Percentiles rank a stretch among this genome's conserved stretches.
Evolutionary conservation across 2,888 invertebrate species (phyloP).

Genomic region (Zonitis immaculata): DNA sequence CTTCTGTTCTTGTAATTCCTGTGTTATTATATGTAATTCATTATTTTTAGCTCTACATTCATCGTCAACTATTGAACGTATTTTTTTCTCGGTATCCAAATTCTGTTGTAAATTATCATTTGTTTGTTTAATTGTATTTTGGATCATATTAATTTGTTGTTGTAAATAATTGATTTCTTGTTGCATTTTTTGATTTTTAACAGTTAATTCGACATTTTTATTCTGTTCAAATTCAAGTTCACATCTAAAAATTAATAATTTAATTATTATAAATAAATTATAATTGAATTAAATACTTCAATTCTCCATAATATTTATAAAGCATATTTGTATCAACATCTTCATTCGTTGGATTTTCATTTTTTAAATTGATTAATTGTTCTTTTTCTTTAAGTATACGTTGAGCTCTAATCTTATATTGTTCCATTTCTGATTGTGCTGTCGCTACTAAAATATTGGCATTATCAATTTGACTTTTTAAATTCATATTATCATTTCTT

Average conservation of each 20-base stretch:
- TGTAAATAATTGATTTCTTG: constrained; percentile 47
- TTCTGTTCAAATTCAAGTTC: constrained; percentile 49
- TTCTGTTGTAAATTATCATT: constrained; percentile 44
- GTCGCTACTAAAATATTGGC: constrained; percentile 34
- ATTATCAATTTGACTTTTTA: constrained; percentile 38
- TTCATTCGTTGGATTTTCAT: constrained; percentile 25
- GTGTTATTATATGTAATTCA: constrained; percentile 49
- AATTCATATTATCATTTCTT: constrained; percentile 39
- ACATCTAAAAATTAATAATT: constrained; percentile 33
- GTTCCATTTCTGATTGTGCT: constrained; percentile 58
- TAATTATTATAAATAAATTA: neutral
- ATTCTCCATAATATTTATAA: constrained; percentile 37
- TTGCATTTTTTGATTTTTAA: constrained; percentile 50
- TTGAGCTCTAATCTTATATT: constrained; percentile 75
- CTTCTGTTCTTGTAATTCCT: constrained; percentile 47
- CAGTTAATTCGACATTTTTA: constrained; percentile 46
- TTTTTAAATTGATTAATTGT: constrained; percentile 54
- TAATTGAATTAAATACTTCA: constrained; percentile 29
- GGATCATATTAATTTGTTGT: constrained; percentile 44
- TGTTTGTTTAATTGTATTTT: constrained; percentile 44
- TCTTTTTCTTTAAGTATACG: constrained; percentile 74
- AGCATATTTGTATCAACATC: constrained; percentile 29
- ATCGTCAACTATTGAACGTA: constrained; percentile 48
- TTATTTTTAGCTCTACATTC: constrained; percentile 42
- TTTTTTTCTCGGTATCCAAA: constrained; percentile 47